Conservation (phyloP, 2,113 vertebrate species). For the Microcebus jonahi region DNA sequence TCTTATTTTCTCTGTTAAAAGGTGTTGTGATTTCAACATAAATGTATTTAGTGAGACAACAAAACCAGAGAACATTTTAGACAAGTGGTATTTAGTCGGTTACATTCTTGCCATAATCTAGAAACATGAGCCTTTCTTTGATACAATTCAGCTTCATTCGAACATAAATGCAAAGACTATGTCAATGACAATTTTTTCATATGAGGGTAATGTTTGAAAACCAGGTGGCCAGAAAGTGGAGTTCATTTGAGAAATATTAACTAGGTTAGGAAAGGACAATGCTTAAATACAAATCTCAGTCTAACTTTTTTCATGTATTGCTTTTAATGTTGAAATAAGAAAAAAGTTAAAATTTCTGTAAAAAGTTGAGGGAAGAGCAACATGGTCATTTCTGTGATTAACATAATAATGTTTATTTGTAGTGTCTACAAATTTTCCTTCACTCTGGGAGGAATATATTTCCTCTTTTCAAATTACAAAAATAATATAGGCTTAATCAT, state of each 20-base stretch:
- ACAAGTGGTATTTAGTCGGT: conserved; percentile 63
- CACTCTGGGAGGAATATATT: neutral
- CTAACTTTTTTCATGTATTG: neutral
- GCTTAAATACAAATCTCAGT: neutral
- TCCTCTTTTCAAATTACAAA: neutral
- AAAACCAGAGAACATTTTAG: conserved; percentile 46
- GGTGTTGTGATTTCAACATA: conserved; percentile 49
- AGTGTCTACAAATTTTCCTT: neutral
- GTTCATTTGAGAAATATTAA: neutral
- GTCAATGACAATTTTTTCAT: neutral
- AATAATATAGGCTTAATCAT: neutral
- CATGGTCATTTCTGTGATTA: neutral
- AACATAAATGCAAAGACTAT: conserved; percentile 25
- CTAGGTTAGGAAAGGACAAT: neutral
- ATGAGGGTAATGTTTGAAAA: neutral
- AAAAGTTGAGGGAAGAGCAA: neutral
- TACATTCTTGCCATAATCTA: neutral
- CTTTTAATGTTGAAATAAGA: neutral
- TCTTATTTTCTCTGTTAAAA: conserved; percentile 50
- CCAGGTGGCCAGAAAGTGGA: neutral
- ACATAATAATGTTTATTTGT: neutral
- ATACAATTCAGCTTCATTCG: neutral
- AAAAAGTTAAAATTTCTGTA: neutral
- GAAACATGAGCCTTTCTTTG: neutral
- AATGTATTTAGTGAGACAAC: conserved; percentile 35